Percentiles rank a stretch among this genome's conserved stretches.
These are phyloP conservation scores for Netelia fuscicornis DNA, from an alignment of 2,888 invertebrate species.

Conservation along the genomic window DNA sequence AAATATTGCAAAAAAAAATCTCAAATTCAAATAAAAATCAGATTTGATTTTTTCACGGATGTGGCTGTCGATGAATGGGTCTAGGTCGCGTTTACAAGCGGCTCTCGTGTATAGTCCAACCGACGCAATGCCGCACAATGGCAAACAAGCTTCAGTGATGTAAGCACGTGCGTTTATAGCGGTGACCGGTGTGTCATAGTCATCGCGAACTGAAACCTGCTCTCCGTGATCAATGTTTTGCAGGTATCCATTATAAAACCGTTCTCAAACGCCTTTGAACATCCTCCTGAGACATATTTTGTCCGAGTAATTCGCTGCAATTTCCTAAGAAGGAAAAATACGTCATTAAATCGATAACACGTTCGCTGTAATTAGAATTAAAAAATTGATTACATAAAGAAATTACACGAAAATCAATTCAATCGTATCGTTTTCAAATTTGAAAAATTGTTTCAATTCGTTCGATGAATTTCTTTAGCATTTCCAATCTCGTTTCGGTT, in stretches of 20 bases:
- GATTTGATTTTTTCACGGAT: background rate
- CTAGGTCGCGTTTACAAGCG: conserved; percentile 58
- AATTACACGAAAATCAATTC: no score
- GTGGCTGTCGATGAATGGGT: conserved; percentile 24
- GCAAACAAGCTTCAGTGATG: conserved; percentile 75
- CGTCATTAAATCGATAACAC: no score
- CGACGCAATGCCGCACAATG: conserved; percentile 41
- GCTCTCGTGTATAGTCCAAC: conserved; percentile 54
- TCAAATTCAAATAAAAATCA: background rate
- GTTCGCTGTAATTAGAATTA: no score
- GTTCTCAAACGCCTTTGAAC: conserved; percentile 14
- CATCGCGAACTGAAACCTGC: conserved; percentile 48
- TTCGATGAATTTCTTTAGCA: no score
- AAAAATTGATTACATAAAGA: no score
- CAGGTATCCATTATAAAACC: conserved; percentile 32
- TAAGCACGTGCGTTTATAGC: conserved; percentile 82
- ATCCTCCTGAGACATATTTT: conserved; percentile 20
- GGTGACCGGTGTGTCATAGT: conserved; percentile 75
- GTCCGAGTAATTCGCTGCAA: background rate
- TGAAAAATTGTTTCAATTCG: no score
- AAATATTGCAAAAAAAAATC: background rate
- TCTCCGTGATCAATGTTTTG: conserved; percentile 49
- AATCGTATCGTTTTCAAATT: no score
- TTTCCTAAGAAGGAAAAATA: background rate
- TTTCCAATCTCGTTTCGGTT: no score